A percentile compares a stretch with the other conserved stretches of the same genome.
These are phyloP conservation scores for Tanypteryx hageni DNA, from an alignment of 2,888 invertebrate genomes.

Conservation along the genomic window DNA sequence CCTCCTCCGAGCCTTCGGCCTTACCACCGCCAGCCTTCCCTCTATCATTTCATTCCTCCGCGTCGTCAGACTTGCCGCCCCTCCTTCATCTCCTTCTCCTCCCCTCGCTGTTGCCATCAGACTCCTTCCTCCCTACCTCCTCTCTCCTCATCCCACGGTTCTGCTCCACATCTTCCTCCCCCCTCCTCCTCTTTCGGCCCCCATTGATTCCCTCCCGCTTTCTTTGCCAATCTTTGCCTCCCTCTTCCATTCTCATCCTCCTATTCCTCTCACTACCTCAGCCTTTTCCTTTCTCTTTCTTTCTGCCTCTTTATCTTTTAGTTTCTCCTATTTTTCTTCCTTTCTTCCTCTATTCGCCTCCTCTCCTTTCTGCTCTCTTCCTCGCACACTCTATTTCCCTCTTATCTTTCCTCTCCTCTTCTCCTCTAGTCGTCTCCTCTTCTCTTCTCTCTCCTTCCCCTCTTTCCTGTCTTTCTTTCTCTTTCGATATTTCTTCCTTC, in stretches of 20 bases:
- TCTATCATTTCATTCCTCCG: background rate
- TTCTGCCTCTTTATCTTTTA: conserved; percentile 29
- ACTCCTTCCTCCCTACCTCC: background rate
- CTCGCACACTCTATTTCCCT: background rate
- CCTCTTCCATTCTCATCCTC: conserved; percentile 73
- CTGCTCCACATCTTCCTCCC: background rate
- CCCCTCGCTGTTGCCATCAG: background rate
- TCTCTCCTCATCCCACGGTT: background rate
- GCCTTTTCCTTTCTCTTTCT: conserved; percentile 76
- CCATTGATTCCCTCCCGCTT: conserved; percentile 71
- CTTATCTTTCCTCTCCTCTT: conserved; percentile 65
- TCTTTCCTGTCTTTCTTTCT: conserved; percentile 68
- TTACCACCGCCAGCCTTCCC: background rate
- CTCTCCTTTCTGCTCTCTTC: background rate
- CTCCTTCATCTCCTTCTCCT: background rate
- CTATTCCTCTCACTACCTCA: no score
- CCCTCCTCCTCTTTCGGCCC: background rate
- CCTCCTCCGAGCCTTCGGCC: conserved; percentile 14
- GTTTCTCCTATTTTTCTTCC: conserved; percentile 3
- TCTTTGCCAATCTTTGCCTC: conserved; percentile 73
- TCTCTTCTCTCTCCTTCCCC: conserved; percentile 66
- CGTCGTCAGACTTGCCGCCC: background rate
- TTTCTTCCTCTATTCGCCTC: conserved; percentile 58
- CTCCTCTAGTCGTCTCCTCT: conserved; percentile 47
- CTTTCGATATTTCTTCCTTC: conserved; percentile 68